These are phyloP conservation scores for Scartelaos histophorus DNA, from an alignment of 2,113 vertebrate genomes.

Conservation along the genomic window DNA sequence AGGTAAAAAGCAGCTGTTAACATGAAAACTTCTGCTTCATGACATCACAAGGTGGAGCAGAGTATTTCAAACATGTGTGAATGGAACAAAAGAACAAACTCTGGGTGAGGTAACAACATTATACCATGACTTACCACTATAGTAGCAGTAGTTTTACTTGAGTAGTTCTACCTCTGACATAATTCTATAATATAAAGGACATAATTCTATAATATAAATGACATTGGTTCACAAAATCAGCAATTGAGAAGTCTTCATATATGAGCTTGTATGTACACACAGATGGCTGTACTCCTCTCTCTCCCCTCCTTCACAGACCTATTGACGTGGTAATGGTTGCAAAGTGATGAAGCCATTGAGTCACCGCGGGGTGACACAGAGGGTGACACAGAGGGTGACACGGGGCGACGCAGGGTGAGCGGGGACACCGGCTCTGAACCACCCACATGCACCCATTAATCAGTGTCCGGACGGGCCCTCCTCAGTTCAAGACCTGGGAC, in stretches of 20 bases:
- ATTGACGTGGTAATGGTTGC: conserved; percentile 80
- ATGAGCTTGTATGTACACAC: conserved; percentile 44
- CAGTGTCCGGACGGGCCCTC: conserved; percentile 54
- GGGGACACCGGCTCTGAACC: conserved; percentile 74
- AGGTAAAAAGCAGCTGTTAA: no score
- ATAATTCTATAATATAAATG: no score
- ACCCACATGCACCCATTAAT: conserved; percentile 79
- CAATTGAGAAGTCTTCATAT: neutral
- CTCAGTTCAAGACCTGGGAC: conserved; percentile 18
- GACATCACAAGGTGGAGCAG: no score
- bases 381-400: conserved; percentile 57
- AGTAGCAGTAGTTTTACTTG: no score
- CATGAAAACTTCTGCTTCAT: no score
- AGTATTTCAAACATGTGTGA: no score
- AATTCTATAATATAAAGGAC: no score
- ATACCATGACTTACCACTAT: no score
- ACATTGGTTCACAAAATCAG: neutral
- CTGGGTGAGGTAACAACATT: no score
- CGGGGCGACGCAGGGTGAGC: conserved; percentile 46
- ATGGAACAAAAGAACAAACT: no score
- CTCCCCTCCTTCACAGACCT: conserved; percentile 45
- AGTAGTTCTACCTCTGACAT: neutral
- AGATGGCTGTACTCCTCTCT: conserved; percentile 61
- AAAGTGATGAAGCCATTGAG: conserved; percentile 81
- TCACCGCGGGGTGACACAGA: conserved; percentile 68